Conservation (phyloP, 2,888 invertebrate species). For the Campaea margaritaria region DNA sequence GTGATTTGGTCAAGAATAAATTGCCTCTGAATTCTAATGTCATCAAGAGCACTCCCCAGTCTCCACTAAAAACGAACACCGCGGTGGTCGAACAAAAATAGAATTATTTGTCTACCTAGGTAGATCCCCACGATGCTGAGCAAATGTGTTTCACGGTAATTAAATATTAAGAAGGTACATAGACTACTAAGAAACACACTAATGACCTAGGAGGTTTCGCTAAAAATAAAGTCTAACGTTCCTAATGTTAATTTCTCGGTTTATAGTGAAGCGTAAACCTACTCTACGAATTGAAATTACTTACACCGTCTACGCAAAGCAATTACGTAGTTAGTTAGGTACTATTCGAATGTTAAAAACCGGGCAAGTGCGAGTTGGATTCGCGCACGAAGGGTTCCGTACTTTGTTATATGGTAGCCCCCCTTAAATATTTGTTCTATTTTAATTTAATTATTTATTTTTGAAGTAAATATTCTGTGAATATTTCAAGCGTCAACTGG, state of each 20-base stretch:
- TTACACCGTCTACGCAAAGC: background rate
- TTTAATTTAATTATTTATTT: too few species aligned
- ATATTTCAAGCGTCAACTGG: too few species aligned
- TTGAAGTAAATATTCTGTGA: too few species aligned
- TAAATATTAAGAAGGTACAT: constrained; percentile 20
- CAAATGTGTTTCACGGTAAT: constrained; percentile 34
- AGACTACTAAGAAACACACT: constrained; percentile 11
- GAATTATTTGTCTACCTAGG: constrained; percentile 49
- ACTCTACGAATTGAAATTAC: background rate
- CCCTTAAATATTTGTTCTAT: too few species aligned
- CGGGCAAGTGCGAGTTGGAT: too few species aligned
- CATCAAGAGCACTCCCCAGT: constrained; percentile 43
- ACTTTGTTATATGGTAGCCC: too few species aligned
- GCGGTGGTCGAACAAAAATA: constrained; percentile 79
- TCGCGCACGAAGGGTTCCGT: too few species aligned
- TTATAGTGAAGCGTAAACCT: background rate
- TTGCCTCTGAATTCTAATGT: constrained; percentile 25
- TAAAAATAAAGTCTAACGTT: background rate
- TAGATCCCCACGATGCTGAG: constrained; percentile 59
- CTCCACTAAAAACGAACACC: constrained; percentile 65
- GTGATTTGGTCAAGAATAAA: background rate
- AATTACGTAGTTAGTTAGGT: background rate
- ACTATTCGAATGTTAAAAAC: too few species aligned
- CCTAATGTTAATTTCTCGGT: constrained; percentile 4
- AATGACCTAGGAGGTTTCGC: constrained; percentile 2